Conservation (phyloP, 2,113 vertebrate genomes). For the Poecilia latipinna region DNA sequence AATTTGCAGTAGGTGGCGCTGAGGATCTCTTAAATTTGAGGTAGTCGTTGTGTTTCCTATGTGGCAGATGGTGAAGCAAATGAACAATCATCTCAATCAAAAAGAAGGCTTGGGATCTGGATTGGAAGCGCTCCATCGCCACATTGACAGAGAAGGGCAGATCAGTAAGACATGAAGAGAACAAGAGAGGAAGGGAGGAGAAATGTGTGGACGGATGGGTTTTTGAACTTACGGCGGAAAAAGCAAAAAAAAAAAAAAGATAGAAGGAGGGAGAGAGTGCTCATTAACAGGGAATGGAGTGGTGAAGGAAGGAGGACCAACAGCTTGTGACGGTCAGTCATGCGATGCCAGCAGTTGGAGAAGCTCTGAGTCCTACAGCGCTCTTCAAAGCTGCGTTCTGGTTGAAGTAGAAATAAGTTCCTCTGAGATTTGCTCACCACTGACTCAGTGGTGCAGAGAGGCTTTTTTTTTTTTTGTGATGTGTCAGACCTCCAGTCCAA, state of each 20-base stretch:
- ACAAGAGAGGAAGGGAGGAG: background rate
- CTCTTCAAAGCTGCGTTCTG: constrained; percentile 22
- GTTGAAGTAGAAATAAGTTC: constrained; percentile 35
- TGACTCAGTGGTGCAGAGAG: background rate
- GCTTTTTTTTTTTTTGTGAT: background rate
- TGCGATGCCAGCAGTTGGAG: constrained; percentile 43
- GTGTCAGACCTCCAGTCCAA: background rate
- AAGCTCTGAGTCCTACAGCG: constrained; percentile 25
- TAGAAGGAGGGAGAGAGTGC: constrained; percentile 30
- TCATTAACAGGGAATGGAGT: constrained; percentile 52
- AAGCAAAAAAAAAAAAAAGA: constrained; percentile 9
- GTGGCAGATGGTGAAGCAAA: constrained; percentile 71
- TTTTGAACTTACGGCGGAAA: constrained; percentile 2
- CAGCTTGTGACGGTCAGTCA: constrained; percentile 28
- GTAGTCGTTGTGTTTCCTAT: constrained; percentile 24
- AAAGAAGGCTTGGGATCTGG: constrained; percentile 35
- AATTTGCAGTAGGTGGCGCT: constrained; percentile 39
- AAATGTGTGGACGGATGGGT: background rate
- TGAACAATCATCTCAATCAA: constrained; percentile 67
- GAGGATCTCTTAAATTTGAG: constrained; percentile 40
- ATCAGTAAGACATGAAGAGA: constrained; percentile 22
- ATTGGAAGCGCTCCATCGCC: constrained; percentile 37
- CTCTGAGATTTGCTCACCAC: constrained; percentile 23
- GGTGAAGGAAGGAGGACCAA: constrained; percentile 51
- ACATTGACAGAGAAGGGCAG: constrained; percentile 33